A percentile compares a stretch with the other conserved stretches of the same genome.
Evolutionary conservation across 2,797 vertebrate species (phyloP).

Genomic region (Paedocypris micromegethes): DNA sequence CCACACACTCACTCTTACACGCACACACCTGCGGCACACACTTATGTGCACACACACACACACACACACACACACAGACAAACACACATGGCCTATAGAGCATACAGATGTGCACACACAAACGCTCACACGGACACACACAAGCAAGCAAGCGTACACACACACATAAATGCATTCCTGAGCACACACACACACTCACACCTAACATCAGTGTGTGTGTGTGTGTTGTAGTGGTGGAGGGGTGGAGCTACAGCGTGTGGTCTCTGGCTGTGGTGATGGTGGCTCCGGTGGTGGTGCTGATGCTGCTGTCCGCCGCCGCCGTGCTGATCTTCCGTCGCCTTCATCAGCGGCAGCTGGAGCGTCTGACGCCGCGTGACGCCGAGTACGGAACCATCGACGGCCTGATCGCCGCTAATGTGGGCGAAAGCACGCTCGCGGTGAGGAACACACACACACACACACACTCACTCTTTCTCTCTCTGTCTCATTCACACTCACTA

Average conservation of each 20-base stretch:
- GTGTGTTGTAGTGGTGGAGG: constrained; percentile 64
- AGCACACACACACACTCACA: neutral
- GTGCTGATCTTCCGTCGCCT: constrained; percentile 83
- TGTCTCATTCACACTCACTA: no score
- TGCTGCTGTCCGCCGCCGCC: constrained; percentile 78
- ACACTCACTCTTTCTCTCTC: neutral
- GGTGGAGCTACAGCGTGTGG: constrained; percentile 77
- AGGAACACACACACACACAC: constrained; percentile 54
- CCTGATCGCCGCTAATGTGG: constrained; percentile 95
- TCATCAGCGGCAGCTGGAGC: constrained; percentile 86
- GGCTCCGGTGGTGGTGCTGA: constrained; percentile 77
- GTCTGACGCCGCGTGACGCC: constrained; percentile 84
- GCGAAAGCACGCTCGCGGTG: constrained; percentile 95
- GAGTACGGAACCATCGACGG: constrained; percentile 95
- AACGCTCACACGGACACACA: neutral
- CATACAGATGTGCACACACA: neutral
- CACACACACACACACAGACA: neutral
- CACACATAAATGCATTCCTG: neutral
- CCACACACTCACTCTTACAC: no score
- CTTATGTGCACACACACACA: no score
- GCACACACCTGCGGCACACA: no score
- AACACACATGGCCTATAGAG: neutral
- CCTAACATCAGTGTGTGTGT: constrained; percentile 6
- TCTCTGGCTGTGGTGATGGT: constrained; percentile 79
- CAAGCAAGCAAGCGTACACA: neutral